A percentile compares a stretch with the other conserved stretches of the same genome.
phyloP scores from a whole-genome alignment of 2,113 vertebrate genomes.

The Varanus komodoensis region DNA sequence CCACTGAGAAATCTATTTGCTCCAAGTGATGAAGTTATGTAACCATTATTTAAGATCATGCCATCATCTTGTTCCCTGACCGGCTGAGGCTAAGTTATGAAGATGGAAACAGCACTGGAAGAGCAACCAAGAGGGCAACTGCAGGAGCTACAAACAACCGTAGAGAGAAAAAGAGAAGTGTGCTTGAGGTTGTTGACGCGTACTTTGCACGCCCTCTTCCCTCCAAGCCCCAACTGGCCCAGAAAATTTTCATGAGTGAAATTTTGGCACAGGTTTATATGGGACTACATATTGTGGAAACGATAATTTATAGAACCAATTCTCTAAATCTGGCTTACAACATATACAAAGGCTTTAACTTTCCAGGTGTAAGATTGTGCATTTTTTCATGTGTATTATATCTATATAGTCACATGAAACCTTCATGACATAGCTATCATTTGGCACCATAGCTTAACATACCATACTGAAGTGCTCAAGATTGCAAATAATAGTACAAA shows the following conservation, averaged over 20 bases:
- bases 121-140: neutral
- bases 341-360: neutral
- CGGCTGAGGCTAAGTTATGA: neutral
- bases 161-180: neutral
- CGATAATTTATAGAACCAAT: constrained; percentile 18
- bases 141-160: neutral
- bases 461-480: no score
- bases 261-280: neutral
- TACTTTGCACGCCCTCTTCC: neutral
- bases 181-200: neutral
- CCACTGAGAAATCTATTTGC: neutral
- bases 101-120: neutral
- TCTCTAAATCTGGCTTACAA: neutral
- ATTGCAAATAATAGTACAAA: no score
- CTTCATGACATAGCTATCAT: neutral
- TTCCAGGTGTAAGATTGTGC: neutral
- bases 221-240: no score
- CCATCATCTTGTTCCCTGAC: neutral
- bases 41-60: neutral
- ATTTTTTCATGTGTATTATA: neutral
- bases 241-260: neutral
- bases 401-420: neutral
- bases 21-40: neutral
- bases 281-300: neutral
- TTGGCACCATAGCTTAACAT: neutral